phyloP scores from a whole-genome alignment of 2,797 vertebrate genomes.

The Neosilurus mollespiculum region DNA sequence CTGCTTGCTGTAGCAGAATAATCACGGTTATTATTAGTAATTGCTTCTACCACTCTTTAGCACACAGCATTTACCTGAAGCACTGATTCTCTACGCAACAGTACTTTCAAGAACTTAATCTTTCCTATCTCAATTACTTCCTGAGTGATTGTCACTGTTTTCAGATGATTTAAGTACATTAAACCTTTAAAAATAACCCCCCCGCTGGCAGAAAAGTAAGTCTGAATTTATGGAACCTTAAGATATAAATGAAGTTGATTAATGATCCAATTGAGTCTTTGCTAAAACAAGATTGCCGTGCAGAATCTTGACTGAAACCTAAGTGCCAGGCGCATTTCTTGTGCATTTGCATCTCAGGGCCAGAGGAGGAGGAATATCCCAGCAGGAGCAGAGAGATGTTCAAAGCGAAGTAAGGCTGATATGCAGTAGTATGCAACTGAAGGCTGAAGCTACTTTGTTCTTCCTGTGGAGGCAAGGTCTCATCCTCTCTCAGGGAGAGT shows the following conservation, averaged over 20 bases:
- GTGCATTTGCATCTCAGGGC: constrained; percentile 32
- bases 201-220: constrained; percentile 40
- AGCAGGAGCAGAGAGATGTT: constrained; percentile 24
- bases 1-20: constrained; percentile 8
- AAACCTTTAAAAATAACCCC: constrained; percentile 27
- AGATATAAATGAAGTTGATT: constrained; percentile 40
- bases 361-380: constrained; percentile 14
- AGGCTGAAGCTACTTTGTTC: constrained; percentile 31
- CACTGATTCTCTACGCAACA: constrained; percentile 32
- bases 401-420: constrained; percentile 14
- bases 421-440: constrained; percentile 27
- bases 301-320: constrained; percentile 29
- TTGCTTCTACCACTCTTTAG: constrained; percentile 20
- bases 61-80: constrained; percentile 11
- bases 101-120: background rate
- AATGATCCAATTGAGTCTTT: constrained; percentile 27
- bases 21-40: constrained; percentile 46
- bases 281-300: constrained; percentile 41
- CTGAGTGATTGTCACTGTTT: constrained; percentile 18
- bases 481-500: constrained; percentile 43
- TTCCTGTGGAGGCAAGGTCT: constrained; percentile 34
- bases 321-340: constrained; percentile 38
- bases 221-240: constrained; percentile 33
- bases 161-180: constrained; percentile 45
- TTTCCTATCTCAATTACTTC: background rate